Base-by-base conservation (phyloP, 2,113 vertebrate genomes). In the Oenanthe melanoleuca region DNA sequence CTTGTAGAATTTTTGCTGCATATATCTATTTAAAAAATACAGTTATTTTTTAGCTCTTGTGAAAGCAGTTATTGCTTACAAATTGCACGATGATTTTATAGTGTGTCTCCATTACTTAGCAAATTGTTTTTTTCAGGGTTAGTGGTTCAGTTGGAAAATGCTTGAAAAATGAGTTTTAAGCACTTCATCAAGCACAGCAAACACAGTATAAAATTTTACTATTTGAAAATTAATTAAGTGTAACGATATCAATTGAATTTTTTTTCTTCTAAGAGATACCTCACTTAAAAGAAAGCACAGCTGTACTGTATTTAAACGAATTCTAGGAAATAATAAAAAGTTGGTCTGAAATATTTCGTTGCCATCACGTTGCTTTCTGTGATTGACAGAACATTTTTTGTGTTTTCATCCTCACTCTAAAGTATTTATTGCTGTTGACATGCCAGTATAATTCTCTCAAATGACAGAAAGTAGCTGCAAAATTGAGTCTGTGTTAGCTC, bases 281-380 rank as follows among this genome's bases (percentile, higher is more conserved):
- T 98, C 98, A 98, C 96, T 97, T 95, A 95, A 97, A 96, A 77
- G 93, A 92, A 97, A 98, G 98, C 98, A 98, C 98, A 98, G 97
- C 91, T 96, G 86, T 95, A 96, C 89, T 96, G 92, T 95, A 97
- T 95, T 96, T 96, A 95, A 95, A 91, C 66, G 53, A 94, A 94
- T 97, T 94, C 71, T 97, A 86, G 73, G 86, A 86, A 93, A 80
- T 64, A 90, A 86, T 77, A 89, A 93, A 94, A 81, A 57, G 70
- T 70, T 80, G 86, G 89, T 95, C 90, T 96, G 79, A 95, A 93
- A 65, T 84, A 92, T 74, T 95, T 93, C 55, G 91, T 93, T 95
- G 93, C 96, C 74, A 29, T 88, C 95, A 85, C 17, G n/a, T 95
- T 89, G 97, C 88, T 82, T 97, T 97, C 96, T 97, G 95, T 93